These are phyloP conservation scores for Proteles cristata DNA, from an alignment of 2,113 vertebrate species.

Conservation along the genomic window DNA sequence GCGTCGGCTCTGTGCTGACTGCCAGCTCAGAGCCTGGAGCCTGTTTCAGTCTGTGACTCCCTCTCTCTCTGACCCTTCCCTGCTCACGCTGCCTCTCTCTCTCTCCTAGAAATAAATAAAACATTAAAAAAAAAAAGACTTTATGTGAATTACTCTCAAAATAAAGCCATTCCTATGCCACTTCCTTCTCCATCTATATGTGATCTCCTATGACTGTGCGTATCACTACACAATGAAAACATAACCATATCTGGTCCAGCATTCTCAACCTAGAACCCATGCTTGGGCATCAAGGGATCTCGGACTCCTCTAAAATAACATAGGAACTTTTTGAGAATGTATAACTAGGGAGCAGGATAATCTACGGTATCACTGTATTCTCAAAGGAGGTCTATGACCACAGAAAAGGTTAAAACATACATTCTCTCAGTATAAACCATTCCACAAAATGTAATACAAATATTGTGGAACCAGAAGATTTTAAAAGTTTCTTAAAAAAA, in stretches of 20 bases:
- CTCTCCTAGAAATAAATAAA: too few species aligned
- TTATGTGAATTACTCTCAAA: conserved; percentile 23
- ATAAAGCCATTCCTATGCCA: conserved; percentile 26
- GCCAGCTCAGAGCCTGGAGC: too few species aligned
- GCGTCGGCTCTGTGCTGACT: too few species aligned
- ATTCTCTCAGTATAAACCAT: conserved; percentile 29
- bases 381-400: neutral
- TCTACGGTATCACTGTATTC: neutral
- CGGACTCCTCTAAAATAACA: neutral
- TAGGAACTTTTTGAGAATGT: conserved; percentile 29
- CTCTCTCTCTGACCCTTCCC: too few species aligned
- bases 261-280: conserved; percentile 35
- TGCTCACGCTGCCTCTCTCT: too few species aligned
- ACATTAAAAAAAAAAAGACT: neutral
- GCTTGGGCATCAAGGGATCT: neutral
- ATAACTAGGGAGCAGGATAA: neutral
- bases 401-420: neutral
- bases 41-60: too few species aligned
- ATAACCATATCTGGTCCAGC: neutral
- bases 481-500: neutral
- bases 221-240: neutral
- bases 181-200: neutral
- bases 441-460: conserved; percentile 27
- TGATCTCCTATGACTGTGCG: neutral
- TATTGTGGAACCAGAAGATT: neutral